A percentile compares a stretch with the other conserved stretches of the same genome.
Evolutionary conservation across 1,140 invertebrate genomes (phyloP).

Genomic region (Aphaenogaster rudis): DNA sequence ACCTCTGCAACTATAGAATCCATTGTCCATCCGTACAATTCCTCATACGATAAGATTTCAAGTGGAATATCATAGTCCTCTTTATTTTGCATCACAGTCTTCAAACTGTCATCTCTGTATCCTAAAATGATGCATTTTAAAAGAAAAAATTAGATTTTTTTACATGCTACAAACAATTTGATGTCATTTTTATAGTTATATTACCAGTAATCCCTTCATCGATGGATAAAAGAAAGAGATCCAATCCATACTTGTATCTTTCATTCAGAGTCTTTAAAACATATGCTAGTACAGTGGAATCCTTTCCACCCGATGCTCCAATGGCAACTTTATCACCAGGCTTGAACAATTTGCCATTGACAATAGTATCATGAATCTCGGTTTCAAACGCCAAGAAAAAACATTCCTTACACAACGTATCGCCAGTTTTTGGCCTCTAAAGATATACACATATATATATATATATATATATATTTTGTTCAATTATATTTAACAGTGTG

Average conservation of each 20-base stretch:
- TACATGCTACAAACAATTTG: background rate
- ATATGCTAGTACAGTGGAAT: constrained; percentile 98
- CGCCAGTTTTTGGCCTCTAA: constrained; percentile 95
- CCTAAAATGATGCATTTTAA: constrained; percentile 87
- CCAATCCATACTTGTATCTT: constrained; percentile 96
- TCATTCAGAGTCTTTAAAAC: constrained; percentile 97
- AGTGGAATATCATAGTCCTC: constrained; percentile 97
- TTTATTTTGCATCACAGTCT: constrained; percentile 98
- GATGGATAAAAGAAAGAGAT: constrained; percentile 97
- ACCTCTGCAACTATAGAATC: constrained; percentile 97
- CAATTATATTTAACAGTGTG: background rate
- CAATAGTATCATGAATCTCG: constrained; percentile 98
- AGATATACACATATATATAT: constrained; percentile 15
- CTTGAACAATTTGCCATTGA: constrained; percentile 94
- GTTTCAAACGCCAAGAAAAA: constrained; percentile 98
- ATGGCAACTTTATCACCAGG: constrained; percentile 96
- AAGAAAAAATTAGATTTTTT: background rate
- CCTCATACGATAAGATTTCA: constrained; percentile 99
- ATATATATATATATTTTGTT: background rate
- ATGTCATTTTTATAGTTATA: background rate
- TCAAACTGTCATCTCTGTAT: constrained; percentile 98
- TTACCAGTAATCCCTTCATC: constrained; percentile 98
- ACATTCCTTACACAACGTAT: constrained; percentile 97
- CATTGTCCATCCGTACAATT: constrained; percentile 99
- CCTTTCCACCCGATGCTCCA: constrained; percentile 99